Conservation (phyloP, 92 coral and sea anemone species). For the Montipora capitata region DNA sequence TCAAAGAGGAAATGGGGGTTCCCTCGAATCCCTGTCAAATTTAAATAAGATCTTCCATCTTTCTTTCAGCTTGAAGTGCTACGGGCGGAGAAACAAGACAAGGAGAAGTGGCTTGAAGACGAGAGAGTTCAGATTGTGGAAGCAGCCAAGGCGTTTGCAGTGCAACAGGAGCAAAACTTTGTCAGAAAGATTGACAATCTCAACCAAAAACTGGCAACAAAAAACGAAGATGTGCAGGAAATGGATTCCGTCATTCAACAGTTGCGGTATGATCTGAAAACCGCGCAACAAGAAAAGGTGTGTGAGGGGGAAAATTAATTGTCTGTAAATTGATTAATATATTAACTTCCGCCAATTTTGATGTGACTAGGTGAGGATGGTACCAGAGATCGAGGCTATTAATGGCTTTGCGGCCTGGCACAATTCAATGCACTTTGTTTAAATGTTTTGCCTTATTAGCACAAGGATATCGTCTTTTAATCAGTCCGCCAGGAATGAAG, state of each 20-base stretch:
- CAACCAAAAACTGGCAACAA: slow-evolving; percentile 58
- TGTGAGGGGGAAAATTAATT: not conserved
- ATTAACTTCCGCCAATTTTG: too few relatives aligned
- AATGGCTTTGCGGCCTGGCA: too few relatives aligned
- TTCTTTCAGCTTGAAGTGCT: slow-evolving; percentile 71
- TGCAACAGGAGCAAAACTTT: slow-evolving; percentile 81
- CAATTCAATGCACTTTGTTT: too few relatives aligned
- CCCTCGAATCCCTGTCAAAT: not conserved
- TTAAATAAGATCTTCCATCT: too few relatives aligned
- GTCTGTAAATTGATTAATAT: too few relatives aligned
- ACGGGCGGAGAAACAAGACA: slow-evolving; percentile 57
- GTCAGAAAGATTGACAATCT: slow-evolving; percentile 38
- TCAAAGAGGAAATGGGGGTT: too few relatives aligned
- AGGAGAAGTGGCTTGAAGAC: slow-evolving; percentile 78
- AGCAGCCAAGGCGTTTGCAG: slow-evolving; percentile 87
- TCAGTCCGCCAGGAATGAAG: too few relatives aligned
- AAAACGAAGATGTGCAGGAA: slow-evolving; percentile 75
- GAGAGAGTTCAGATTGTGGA: slow-evolving; percentile 80
- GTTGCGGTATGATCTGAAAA: slow-evolving; percentile 44
- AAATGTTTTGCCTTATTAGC: too few relatives aligned
- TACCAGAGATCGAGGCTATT: too few relatives aligned
- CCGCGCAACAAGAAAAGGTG: slow-evolving; percentile 50
- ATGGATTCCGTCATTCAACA: slow-evolving; percentile 64
- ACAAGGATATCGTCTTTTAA: too few relatives aligned
- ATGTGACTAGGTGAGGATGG: too few relatives aligned